A percentile compares a stretch with the other conserved stretches of the same genome.
Conservation (phyloP, 2,797 vertebrate genomes). For the Girardinus metallicus region DNA sequence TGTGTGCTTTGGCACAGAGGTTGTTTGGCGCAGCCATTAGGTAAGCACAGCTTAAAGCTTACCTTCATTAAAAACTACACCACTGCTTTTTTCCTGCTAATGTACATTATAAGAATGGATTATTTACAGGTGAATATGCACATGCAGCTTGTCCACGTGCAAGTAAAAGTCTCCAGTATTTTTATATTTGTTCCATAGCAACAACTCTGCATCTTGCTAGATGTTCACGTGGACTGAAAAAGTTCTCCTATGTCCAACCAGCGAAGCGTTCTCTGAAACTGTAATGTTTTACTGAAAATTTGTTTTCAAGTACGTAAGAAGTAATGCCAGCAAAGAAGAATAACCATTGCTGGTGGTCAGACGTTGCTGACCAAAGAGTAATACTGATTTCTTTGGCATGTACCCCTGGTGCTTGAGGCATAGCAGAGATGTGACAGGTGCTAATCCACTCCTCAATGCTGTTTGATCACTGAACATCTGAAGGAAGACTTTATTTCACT, state of each 20-base stretch:
- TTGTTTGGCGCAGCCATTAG: not conserved
- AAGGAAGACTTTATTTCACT: conserved; percentile 1
- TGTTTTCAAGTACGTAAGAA: not conserved
- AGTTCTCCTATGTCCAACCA: not conserved
- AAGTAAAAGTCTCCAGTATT: not conserved
- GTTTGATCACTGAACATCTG: conserved; percentile 2
- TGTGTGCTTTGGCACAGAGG: not conserved
- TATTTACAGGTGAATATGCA: not conserved
- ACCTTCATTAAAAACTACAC: not conserved
- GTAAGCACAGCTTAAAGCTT: not conserved
- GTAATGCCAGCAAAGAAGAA: not conserved
- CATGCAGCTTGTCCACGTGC: not conserved
- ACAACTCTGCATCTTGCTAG: not conserved
- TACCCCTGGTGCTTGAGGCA: not conserved
- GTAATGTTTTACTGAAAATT: not conserved
- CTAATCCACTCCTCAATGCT: not conserved
- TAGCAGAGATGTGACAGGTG: not conserved
- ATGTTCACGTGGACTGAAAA: not conserved
- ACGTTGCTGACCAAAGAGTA: not conserved
- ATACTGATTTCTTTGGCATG: not conserved
- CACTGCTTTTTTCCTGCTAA: not conserved
- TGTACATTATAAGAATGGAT: not conserved
- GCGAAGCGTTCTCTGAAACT: not conserved
- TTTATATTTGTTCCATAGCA: not conserved
- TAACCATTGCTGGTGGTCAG: not conserved